These are phyloP conservation scores for Aulostomus chinensis DNA, from an alignment of 2,797 vertebrate species.

Conservation along the genomic window DNA sequence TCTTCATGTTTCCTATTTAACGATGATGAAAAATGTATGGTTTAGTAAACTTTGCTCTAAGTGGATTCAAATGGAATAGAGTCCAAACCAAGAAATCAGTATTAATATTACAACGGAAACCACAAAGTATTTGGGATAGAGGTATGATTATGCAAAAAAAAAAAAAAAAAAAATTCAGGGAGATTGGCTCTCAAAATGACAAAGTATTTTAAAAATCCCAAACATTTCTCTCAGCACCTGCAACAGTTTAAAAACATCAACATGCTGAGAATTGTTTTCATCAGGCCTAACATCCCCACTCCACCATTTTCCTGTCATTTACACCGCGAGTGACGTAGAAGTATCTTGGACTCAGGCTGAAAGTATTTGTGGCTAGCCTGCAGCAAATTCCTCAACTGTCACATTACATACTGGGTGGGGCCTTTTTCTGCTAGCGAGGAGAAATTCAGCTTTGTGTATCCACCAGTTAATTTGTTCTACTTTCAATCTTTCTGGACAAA, in stretches of 20 bases:
- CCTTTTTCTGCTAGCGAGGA: constrained; percentile 22
- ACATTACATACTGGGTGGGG: constrained; percentile 69
- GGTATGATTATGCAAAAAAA: background rate
- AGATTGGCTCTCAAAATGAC: background rate
- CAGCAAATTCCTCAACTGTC: constrained; percentile 75
- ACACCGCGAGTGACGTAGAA: constrained; percentile 51
- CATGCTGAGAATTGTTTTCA: constrained; percentile 32
- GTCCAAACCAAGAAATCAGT: background rate
- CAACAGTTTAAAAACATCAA: constrained; percentile 15
- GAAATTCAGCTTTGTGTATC: constrained; percentile 1
- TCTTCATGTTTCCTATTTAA: background rate
- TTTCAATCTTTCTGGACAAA: constrained; percentile 7
- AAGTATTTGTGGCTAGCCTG: constrained; percentile 76
- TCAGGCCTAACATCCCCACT: constrained; percentile 8
- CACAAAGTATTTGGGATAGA: background rate
- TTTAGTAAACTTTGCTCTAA: background rate
- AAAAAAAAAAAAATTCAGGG: too few relatives aligned
- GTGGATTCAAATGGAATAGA: background rate
- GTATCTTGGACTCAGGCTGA: constrained; percentile 58
- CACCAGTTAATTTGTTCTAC: constrained; percentile 7
- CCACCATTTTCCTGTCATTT: constrained; percentile 40
- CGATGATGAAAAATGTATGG: background rate
- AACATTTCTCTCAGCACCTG: constrained; percentile 18
- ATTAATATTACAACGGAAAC: background rate
- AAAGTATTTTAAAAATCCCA: constrained; percentile 27